Conservation (phyloP, 2,888 invertebrate species). For the Teleiodes luculella region DNA sequence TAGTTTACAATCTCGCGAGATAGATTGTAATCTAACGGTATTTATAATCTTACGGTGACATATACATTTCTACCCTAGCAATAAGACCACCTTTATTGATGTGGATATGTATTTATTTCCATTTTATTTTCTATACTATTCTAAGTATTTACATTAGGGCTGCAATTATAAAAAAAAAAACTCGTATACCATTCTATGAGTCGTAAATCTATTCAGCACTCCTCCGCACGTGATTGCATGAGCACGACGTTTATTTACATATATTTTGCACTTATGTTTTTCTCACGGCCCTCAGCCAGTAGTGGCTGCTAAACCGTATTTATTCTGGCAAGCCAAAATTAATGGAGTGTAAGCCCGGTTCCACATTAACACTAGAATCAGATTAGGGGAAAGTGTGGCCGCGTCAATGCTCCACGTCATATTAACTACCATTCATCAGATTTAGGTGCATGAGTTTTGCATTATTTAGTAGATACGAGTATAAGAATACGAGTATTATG, state of each 20-base stretch:
- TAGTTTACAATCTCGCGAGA: too few relatives aligned
- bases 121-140: too few relatives aligned
- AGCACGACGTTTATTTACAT: slow-evolving; percentile 35
- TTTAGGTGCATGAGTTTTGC: background rate
- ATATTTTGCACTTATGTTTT: slow-evolving; percentile 25
- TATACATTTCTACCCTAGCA: too few relatives aligned
- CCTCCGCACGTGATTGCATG: slow-evolving; percentile 11
- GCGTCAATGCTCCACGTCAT: slow-evolving; percentile 33
- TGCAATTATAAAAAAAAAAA: too few relatives aligned
- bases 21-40: too few relatives aligned
- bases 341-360: slow-evolving; percentile 69
- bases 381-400: slow-evolving; percentile 52
- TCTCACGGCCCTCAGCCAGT: slow-evolving; percentile 61
- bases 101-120: too few relatives aligned
- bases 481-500: too few relatives aligned
- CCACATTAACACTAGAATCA: slow-evolving; percentile 63
- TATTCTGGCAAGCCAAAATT: slow-evolving; percentile 63
- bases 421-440: slow-evolving; percentile 30
- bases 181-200: background rate
- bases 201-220: background rate
- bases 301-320: slow-evolving; percentile 69
- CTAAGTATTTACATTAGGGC: too few relatives aligned
- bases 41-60: too few relatives aligned
- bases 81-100: too few relatives aligned
- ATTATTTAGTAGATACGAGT: too few relatives aligned